Percentiles rank a stretch among this genome's conserved stretches.
phyloP scores from a whole-genome alignment of 2,113 vertebrate species.

The Larimichthys polyactis region DNA sequence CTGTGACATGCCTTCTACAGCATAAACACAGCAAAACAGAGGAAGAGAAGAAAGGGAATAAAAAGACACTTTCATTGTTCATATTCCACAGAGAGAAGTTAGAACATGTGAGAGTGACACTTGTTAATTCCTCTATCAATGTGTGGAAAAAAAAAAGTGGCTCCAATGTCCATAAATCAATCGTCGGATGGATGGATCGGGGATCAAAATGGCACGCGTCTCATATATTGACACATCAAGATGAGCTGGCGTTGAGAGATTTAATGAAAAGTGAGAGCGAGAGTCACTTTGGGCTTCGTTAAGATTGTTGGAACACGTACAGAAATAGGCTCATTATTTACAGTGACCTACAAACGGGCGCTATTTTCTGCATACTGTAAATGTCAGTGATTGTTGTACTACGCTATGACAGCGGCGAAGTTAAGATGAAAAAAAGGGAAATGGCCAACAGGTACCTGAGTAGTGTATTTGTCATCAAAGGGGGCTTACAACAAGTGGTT shows the following conservation, averaged over 20 bases:
- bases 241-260: not conserved
- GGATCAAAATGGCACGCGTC: not conserved
- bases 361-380: conserved; percentile 1
- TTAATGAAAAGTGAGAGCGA: not conserved
- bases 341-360: not conserved
- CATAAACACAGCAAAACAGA: conserved; percentile 52
- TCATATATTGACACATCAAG: not conserved
- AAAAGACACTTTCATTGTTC: not conserved
- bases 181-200: not conserved
- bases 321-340: conserved; percentile 4
- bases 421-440: not conserved
- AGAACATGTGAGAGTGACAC: not conserved
- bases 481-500: conserved; percentile 1
- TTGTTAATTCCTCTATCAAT: not conserved
- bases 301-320: conserved; percentile 7
- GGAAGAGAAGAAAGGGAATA: conserved; percentile 1
- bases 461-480: conserved; percentile 4
- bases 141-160: not conserved
- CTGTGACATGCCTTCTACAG: conserved; percentile 59
- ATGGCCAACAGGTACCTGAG: not conserved
- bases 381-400: conserved; percentile 21
- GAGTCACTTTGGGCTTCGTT: not conserved
- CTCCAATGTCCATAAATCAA: not conserved
- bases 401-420: not conserved
- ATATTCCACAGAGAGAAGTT: not conserved